Evolutionary conservation across 2,888 invertebrate species (phyloP).

Genomic region (Orthosia incerta): DNA sequence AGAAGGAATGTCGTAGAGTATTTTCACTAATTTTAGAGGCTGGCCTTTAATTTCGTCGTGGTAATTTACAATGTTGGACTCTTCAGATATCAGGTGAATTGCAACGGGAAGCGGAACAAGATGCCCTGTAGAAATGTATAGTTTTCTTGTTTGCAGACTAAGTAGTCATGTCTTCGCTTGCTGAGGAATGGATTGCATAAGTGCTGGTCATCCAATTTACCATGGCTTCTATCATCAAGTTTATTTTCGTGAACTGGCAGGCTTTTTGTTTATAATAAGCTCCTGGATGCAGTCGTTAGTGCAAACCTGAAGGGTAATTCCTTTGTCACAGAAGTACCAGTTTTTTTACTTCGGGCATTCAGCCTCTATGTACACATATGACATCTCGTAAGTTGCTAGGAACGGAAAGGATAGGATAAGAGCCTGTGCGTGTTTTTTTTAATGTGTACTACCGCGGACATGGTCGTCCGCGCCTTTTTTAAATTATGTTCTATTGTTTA

Average conservation of each 20-base stretch:
- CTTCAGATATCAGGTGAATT: background rate
- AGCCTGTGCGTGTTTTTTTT: background rate
- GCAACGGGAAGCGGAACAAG: background rate
- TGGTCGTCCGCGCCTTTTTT: too few relatives aligned
- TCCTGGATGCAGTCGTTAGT: slow-evolving; percentile 3
- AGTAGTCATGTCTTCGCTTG: background rate
- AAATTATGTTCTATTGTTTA: too few relatives aligned
- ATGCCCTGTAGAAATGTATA: background rate
- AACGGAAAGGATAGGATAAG: slow-evolving; percentile 9
- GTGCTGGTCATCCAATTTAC: background rate
- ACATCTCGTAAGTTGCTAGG: slow-evolving; percentile 18
- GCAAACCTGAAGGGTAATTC: background rate
- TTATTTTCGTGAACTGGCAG: background rate
- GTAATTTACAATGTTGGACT: background rate
- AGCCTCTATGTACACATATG: slow-evolving; percentile 13
- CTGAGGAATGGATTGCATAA: background rate
- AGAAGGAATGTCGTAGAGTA: background rate
- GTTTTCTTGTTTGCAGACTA: background rate
- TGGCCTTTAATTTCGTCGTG: background rate
- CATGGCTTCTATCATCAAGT: background rate
- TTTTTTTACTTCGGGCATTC: slow-evolving; percentile 18
- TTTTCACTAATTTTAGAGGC: background rate
- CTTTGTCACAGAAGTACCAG: background rate
- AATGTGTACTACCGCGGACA: too few relatives aligned
- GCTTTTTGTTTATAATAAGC: background rate